Evolutionary conservation across 1,140 invertebrate genomes (phyloP).

Genomic region (Diplogasteroides magnus): DNA sequence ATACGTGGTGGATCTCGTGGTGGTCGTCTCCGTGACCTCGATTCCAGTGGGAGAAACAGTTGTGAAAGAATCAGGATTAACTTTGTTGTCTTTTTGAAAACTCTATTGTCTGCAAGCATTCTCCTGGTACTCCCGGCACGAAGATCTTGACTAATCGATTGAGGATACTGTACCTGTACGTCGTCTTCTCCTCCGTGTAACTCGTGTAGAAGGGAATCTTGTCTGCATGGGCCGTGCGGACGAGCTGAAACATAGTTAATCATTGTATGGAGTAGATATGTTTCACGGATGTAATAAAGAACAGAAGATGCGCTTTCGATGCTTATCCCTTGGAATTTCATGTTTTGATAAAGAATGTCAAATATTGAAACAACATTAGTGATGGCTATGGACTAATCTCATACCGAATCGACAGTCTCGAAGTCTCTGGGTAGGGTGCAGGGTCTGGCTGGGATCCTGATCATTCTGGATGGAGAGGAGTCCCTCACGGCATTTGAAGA

Average conservation of each 20-base stretch:
- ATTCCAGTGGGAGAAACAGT: neutral
- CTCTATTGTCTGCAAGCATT: neutral
- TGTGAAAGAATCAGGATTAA: no score
- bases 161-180: no score
- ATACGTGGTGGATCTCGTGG: neutral
- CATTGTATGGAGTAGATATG: neutral
- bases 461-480: neutral
- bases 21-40: neutral
- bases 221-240: neutral
- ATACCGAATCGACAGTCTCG: neutral
- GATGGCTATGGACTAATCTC: no score
- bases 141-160: no score
- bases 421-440: neutral
- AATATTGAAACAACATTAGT: no score
- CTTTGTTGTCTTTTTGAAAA: neutral
- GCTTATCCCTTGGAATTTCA: no score
- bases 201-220: conserved; percentile 6
- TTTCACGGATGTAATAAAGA: no score
- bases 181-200: conserved; percentile 10
- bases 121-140: no score
- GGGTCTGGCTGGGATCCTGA: neutral
- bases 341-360: no score
- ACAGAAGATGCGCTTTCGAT: no score
- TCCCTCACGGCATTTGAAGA: no score
- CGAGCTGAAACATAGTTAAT: neutral